These are phyloP conservation scores for Didymodactylos carnosus DNA, from an alignment of 2,888 invertebrate genomes.

Conservation along the genomic window DNA sequence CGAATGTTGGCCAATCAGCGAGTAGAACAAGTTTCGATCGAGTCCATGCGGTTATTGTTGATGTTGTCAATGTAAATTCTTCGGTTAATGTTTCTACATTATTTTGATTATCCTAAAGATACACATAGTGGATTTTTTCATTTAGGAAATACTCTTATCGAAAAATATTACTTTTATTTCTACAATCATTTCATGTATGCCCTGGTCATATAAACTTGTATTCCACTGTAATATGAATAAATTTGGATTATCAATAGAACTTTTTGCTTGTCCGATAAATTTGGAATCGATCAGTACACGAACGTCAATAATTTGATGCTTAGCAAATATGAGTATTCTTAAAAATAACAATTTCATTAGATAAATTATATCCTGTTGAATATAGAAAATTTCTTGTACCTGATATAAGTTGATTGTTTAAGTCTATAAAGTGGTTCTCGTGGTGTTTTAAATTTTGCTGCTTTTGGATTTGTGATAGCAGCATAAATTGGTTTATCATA, in stretches of 20 bases:
- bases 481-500: conserved; percentile 43
- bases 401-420: conserved; percentile 52
- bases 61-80: neutral
- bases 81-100: neutral
- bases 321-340: conserved; percentile 58
- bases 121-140: too few species aligned
- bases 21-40: neutral
- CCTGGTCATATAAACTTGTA: conserved; percentile 44
- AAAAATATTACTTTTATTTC: too few species aligned
- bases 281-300: conserved; percentile 47
- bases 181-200: conserved; percentile 33
- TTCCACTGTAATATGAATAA: conserved; percentile 55
- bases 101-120: conserved; percentile 6
- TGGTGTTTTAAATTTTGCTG: conserved; percentile 47
- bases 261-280: conserved; percentile 37
- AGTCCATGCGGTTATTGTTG: neutral
- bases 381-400: too few species aligned
- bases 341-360: conserved; percentile 20
- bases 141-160: too few species aligned
- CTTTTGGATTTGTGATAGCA: conserved; percentile 72
- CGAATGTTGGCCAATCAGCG: neutral
- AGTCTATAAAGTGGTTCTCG: conserved; percentile 53
- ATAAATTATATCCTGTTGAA: too few species aligned
- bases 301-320: conserved; percentile 45
- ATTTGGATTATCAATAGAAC: conserved; percentile 42